phyloP scores from a whole-genome alignment of 2,797 vertebrate genomes.

The Numenius phaeopus region DNA sequence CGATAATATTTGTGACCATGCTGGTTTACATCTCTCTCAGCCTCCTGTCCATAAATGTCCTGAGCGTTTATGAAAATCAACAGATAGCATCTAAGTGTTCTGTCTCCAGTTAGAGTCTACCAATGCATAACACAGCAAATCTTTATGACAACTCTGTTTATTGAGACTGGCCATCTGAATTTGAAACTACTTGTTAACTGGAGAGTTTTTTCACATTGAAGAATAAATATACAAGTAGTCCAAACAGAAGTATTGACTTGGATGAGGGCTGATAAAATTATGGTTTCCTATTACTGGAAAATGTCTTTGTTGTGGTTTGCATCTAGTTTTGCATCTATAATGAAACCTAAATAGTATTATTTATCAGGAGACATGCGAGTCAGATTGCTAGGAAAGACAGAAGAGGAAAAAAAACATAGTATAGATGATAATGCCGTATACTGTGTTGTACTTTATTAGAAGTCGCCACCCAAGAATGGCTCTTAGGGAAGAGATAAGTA shows the following conservation, averaged over 20 bases:
- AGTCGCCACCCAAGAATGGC: not conserved
- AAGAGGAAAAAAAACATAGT: not conserved
- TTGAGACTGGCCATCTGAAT: not conserved
- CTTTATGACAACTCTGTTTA: not conserved
- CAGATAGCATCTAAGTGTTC: not conserved
- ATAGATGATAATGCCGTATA: not conserved
- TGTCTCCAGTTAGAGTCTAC: not conserved
- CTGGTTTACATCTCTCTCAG: not conserved
- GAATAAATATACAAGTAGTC: not conserved
- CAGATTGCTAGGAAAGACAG: not conserved
- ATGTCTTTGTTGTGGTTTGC: not conserved
- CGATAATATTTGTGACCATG: not conserved
- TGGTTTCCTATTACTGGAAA: not conserved
- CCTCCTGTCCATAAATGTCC: not conserved
- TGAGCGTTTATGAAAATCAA: not conserved
- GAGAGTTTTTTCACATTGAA: slow-evolving; percentile 2
- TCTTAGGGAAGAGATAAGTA: not conserved
- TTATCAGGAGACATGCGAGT: not conserved
- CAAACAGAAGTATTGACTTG: not conserved
- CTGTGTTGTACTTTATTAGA: not conserved
- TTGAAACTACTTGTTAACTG: not conserved
- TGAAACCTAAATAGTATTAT: not conserved
- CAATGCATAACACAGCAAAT: not conserved
- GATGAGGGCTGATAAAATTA: not conserved
- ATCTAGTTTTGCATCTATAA: not conserved